Evolutionary conservation across 2,888 invertebrate genomes (phyloP).

Genomic region (Ennomos fuscantarius): DNA sequence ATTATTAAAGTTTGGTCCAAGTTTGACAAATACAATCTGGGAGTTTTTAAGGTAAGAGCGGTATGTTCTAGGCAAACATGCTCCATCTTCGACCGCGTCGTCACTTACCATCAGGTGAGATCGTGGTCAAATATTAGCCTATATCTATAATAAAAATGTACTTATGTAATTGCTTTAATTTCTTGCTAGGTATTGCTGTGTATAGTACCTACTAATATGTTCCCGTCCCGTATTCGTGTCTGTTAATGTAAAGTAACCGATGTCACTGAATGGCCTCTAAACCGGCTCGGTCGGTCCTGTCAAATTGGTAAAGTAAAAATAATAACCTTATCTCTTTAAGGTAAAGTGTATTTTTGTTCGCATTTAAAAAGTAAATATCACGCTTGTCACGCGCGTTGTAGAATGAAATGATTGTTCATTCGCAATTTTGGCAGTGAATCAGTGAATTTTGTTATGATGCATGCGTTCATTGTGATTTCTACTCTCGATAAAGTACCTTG

Average conservation of each 20-base stretch:
- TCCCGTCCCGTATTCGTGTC: slow-evolving; percentile 10
- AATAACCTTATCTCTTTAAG: slow-evolving; percentile 1
- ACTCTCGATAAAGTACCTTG: slow-evolving; percentile 2
- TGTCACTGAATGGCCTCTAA: neutral
- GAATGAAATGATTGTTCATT: slow-evolving; percentile 10
- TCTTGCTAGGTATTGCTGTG: too few species aligned
- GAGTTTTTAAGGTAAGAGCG: too few species aligned
- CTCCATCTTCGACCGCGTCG: too few species aligned
- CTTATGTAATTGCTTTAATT: too few species aligned
- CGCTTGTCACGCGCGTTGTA: slow-evolving; percentile 14
- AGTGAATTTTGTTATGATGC: slow-evolving; percentile 20
- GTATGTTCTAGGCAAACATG: too few species aligned
- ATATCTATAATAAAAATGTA: too few species aligned
- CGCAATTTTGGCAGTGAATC: slow-evolving; percentile 23
- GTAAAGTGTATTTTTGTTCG: slow-evolving; percentile 17
- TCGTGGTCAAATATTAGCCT: too few species aligned
- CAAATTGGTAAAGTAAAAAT: slow-evolving; percentile 20
- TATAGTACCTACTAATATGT: too few species aligned
- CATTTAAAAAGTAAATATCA: slow-evolving; percentile 39
- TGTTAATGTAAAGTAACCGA: slow-evolving; percentile 11
- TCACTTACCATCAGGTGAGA: too few species aligned
- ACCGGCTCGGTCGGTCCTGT: slow-evolving; percentile 22
- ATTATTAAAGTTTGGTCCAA: too few species aligned
- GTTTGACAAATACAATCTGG: too few species aligned
- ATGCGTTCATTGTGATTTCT: slow-evolving; percentile 6